Evolutionary conservation across 64 coral and sea anemone species (phyloP).

Genomic region (Anthopleura sola): DNA sequence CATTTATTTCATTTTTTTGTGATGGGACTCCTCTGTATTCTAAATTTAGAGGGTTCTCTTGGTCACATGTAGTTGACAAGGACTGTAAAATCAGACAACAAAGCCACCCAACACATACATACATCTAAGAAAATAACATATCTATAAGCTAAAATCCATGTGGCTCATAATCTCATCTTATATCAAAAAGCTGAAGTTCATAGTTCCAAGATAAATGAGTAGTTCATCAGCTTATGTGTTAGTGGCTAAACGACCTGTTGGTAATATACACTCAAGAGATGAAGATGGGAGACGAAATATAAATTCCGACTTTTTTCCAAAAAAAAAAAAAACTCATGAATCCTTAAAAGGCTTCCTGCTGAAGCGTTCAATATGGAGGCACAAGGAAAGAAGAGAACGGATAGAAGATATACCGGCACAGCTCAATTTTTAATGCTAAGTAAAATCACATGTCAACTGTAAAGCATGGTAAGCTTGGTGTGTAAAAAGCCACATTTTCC

Average conservation of each 20-base stretch:
- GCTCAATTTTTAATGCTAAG: neutral
- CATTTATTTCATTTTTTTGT: too few relatives aligned
- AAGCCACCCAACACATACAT: too few relatives aligned
- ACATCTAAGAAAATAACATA: too few relatives aligned
- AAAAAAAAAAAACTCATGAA: neutral
- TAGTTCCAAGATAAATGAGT: neutral
- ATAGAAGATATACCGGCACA: neutral
- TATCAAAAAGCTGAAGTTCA: too few relatives aligned
- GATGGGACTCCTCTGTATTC: too few relatives aligned
- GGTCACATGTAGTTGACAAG: too few relatives aligned
- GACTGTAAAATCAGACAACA: too few relatives aligned
- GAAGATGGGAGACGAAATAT: too few relatives aligned
- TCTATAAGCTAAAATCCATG: too few relatives aligned
- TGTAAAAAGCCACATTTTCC: neutral
- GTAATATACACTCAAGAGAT: neutral
- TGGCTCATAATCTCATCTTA: too few relatives aligned
- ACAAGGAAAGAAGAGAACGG: neutral
- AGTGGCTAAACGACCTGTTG: too few relatives aligned
- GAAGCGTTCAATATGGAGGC: conserved; percentile 7
- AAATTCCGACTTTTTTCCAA: neutral
- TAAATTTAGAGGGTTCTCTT: too few relatives aligned
- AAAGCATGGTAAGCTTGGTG: neutral
- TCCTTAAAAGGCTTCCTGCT: conserved; percentile 14
- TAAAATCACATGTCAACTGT: neutral
- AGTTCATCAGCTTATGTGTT: neutral